Evolutionary conservation across 2,797 vertebrate genomes (phyloP).

Genomic region (Helostoma temminkii): DNA sequence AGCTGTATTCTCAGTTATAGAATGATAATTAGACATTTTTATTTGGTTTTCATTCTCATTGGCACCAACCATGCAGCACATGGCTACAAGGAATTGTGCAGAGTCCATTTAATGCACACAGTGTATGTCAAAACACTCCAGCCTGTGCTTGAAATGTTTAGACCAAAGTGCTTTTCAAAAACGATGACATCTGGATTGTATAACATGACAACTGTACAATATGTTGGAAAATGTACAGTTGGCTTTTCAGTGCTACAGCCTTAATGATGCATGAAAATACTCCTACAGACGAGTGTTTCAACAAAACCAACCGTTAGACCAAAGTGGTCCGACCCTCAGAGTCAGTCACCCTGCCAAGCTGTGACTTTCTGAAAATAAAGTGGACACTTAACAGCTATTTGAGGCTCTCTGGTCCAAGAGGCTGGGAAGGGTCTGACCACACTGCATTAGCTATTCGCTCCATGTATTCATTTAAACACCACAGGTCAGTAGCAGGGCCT

Average conservation of each 20-base stretch:
- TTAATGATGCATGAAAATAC: background rate
- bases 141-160: background rate
- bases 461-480: background rate
- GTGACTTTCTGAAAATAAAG: constrained; percentile 12
- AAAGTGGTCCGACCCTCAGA: background rate
- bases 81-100: too few species aligned
- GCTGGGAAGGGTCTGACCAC: constrained; percentile 1
- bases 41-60: too few species aligned
- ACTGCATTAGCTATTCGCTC: constrained; percentile 8
- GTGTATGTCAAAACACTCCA: background rate
- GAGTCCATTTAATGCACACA: background rate
- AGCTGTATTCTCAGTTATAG: too few species aligned
- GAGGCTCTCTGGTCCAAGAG: constrained; percentile 14
- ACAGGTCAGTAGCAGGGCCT: too few species aligned
- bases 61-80: too few species aligned
- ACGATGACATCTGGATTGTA: background rate
- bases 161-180: background rate
- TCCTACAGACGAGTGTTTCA: constrained; percentile 1
- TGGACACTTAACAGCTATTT: constrained; percentile 12
- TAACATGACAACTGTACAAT: background rate
- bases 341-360: constrained; percentile 15
- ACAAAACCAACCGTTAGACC: constrained; percentile 3
- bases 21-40: too few species aligned
- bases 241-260: background rate
- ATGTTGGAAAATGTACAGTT: too few species aligned